Base-by-base conservation (phyloP, 2,888 invertebrate genomes). In the Thera britannica region DNA sequence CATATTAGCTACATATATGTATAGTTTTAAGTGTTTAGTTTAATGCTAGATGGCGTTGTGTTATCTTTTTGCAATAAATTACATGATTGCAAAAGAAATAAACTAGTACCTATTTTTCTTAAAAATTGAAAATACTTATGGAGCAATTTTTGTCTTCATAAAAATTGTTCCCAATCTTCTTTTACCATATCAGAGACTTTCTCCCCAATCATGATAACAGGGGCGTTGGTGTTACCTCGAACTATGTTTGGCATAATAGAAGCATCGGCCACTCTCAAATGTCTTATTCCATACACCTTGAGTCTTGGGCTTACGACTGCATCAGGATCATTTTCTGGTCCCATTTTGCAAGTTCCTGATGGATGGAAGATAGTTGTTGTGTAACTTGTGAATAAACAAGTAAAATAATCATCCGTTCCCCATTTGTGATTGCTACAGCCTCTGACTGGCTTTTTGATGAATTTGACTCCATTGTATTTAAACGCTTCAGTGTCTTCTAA, bases 121-220 rank as follows among this genome's bases (percentile, higher is more conserved):
- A 38, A 38, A 46, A 9, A 9, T 46, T 7, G 9, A 9, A 8
- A 46, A 46, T 46, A 8, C 8, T 9, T 9, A 9, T 8, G 9
- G 8, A 46, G 8, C 44, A 46, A 46, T 9, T 46, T 49, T 49
- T 5, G 4, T 49, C 4, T 7, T 67, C 9, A 68, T 52, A 57
- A 34, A 62, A 69, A 55, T 83, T 86, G 69, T 56, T 73, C 68
- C 90, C 90, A 90, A 72, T 89, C 87, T 72, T 87, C 83, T 71
- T 90, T 90, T 1, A 90, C 84, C 82, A 90, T 86, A 73, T 89
- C 86, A 9, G 90, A 80, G 1, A 79, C 84, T 74, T 90, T 90
- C 58, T 98, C 97, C 0, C 95, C 97, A 60, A 97, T 97, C 97
- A 97, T 97, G 34, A 97, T 96, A 0, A 95, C 95, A 0, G 97